Evolutionary conservation across 2,888 invertebrate species (phyloP).

Genomic region (Platerodrilus igneus): DNA sequence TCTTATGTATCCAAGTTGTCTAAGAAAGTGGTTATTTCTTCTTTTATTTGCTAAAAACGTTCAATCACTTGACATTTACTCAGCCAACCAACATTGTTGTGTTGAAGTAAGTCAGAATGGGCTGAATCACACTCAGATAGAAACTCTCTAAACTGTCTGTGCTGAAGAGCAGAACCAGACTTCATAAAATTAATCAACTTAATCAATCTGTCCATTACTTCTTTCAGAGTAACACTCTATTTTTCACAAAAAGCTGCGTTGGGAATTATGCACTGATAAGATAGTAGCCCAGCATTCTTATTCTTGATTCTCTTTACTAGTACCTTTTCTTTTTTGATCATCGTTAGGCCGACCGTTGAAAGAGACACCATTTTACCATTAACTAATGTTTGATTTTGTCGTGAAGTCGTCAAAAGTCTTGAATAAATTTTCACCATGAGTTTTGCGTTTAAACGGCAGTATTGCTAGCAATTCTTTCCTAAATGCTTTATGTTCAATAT

Average conservation of each 20-base stretch:
- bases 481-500: too few species aligned
- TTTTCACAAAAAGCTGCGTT: slow-evolving; percentile 27
- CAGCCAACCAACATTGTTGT: slow-evolving; percentile 31
- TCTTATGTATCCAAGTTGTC: slow-evolving; percentile 29
- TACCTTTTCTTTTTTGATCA: slow-evolving; percentile 29
- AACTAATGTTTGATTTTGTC: too few species aligned
- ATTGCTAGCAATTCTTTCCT: too few species aligned
- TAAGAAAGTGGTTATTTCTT: slow-evolving; percentile 31
- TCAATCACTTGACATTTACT: slow-evolving; percentile 29
- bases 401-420: too few species aligned
- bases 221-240: slow-evolving; percentile 25
- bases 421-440: too few species aligned
- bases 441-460: too few species aligned
- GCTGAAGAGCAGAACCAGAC: slow-evolving; percentile 17
- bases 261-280: slow-evolving; percentile 27
- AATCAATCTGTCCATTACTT: slow-evolving; percentile 26
- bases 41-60: slow-evolving; percentile 26
- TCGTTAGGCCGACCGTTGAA: too few species aligned
- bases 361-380: too few species aligned
- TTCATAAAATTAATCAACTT: slow-evolving; percentile 31
- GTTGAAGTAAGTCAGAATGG: slow-evolving; percentile 34
- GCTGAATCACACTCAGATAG: slow-evolving; percentile 28
- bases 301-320: slow-evolving; percentile 24
- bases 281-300: slow-evolving; percentile 22
- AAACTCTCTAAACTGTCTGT: slow-evolving; percentile 28